A percentile compares a stretch with the other conserved stretches of the same genome.
These are phyloP conservation scores for Drosophila subpulchrella DNA, from an alignment of 1,140 invertebrate genomes.

Conservation along the genomic window DNA sequence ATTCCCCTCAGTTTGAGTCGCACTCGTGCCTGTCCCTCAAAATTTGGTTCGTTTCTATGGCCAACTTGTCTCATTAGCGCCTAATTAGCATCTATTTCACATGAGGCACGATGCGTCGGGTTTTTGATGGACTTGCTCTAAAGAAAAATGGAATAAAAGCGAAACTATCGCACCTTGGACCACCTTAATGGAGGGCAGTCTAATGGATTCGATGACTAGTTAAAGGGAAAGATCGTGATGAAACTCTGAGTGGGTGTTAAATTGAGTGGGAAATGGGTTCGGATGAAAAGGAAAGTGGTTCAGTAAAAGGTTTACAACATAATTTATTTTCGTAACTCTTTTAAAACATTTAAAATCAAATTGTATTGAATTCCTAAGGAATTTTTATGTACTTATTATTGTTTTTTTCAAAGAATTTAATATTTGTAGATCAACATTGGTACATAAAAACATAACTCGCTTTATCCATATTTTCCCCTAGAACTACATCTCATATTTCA, in stretches of 20 bases:
- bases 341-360: too few species aligned
- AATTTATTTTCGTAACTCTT: neutral
- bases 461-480: neutral
- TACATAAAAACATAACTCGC: neutral
- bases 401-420: neutral
- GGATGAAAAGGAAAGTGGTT: neutral
- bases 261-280: neutral
- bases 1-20: neutral
- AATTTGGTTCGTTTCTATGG: slow-evolving; percentile 26
- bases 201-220: slow-evolving; percentile 11
- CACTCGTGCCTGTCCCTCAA: slow-evolving; percentile 3
- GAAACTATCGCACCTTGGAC: slow-evolving; percentile 18
- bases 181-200: slow-evolving; percentile 19
- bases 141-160: slow-evolving; percentile 23
- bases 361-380: too few species aligned
- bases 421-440: too few species aligned
- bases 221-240: neutral
- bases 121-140: slow-evolving; percentile 48
- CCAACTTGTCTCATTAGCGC: slow-evolving; percentile 61
- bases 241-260: slow-evolving; percentile 5
- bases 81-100: slow-evolving; percentile 72
- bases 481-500: slow-evolving; percentile 17
- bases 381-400: too few species aligned
- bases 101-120: slow-evolving; percentile 35
- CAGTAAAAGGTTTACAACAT: neutral